These are phyloP conservation scores for Clivina fossor DNA, from an alignment of 2,888 invertebrate genomes.

Conservation along the genomic window DNA sequence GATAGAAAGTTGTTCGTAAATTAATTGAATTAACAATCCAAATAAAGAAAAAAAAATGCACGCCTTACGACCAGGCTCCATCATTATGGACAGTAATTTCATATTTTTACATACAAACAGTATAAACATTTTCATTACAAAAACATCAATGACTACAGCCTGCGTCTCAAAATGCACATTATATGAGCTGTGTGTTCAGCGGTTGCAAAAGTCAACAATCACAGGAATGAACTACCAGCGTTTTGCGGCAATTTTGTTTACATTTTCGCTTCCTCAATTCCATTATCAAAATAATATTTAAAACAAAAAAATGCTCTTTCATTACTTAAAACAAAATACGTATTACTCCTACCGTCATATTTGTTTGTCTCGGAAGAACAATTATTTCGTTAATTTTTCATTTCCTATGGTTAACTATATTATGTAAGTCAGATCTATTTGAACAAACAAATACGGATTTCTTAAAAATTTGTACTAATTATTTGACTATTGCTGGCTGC, in stretches of 20 bases:
- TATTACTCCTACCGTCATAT: too few species aligned
- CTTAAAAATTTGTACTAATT: too few species aligned
- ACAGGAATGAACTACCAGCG: not conserved
- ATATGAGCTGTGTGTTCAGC: conserved; percentile 8
- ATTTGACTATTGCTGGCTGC: too few species aligned
- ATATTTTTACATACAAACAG: conserved; percentile 26
- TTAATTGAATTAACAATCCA: conserved; percentile 9
- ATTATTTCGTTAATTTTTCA: too few species aligned
- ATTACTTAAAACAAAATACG: too few species aligned
- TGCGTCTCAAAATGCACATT: conserved; percentile 27
- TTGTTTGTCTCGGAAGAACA: too few species aligned
- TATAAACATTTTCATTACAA: conserved; percentile 35
- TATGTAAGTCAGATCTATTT: too few species aligned
- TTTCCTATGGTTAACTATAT: too few species aligned
- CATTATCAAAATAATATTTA: too few species aligned
- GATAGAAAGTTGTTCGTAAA: not conserved
- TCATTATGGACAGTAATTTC: conserved; percentile 10
- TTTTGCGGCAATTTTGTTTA: not conserved
- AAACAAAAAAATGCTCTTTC: too few species aligned
- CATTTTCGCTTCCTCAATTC: too few species aligned
- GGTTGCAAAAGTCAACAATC: not conserved
- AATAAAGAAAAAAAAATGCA: conserved; percentile 21
- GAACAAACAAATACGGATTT: too few species aligned
- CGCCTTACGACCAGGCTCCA: conserved; percentile 20
- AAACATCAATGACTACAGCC: conserved; percentile 29